These are phyloP conservation scores for Oscheius myriophilus DNA, from an alignment of 2,888 invertebrate species.

Conservation along the genomic window DNA sequence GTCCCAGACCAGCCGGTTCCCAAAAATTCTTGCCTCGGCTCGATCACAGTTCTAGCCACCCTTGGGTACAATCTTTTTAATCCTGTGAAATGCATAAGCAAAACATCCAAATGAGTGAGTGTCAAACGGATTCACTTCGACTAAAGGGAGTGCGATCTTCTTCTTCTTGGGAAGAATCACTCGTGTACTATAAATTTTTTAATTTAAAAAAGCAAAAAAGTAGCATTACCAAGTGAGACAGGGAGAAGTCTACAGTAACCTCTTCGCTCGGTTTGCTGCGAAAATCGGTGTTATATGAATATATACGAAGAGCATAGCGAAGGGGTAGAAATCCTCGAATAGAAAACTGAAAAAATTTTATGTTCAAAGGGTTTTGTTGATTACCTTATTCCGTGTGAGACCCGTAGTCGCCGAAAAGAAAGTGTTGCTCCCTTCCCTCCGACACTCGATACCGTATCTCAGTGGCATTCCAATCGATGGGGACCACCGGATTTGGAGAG, in stretches of 20 bases:
- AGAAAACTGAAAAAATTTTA: not conserved
- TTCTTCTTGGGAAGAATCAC: constrained; percentile 16
- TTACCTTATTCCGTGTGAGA: not conserved
- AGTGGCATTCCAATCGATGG: constrained; percentile 23
- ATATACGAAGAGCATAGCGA: constrained; percentile 42
- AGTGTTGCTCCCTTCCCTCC: constrained; percentile 28
- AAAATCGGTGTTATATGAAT: constrained; percentile 46
- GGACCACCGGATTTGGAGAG: constrained; percentile 48
- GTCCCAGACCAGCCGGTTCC: too few species aligned
- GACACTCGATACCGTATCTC: constrained; percentile 49
- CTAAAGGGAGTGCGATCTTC: constrained; percentile 16
- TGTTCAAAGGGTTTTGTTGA: not conserved
- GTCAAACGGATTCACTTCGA: constrained; percentile 17
- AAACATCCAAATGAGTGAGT: too few species aligned
- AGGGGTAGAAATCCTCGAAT: constrained; percentile 36
- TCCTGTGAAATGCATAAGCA: too few species aligned
- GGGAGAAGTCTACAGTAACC: constrained; percentile 37
- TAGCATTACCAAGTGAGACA: constrained; percentile 9
- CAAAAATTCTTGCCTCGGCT: too few species aligned
- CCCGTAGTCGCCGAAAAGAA: constrained; percentile 4
- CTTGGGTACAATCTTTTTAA: too few species aligned
- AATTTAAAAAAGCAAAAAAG: not conserved
- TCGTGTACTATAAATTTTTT: not conserved
- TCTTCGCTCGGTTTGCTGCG: constrained; percentile 37
- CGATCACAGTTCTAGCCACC: too few species aligned